Conservation (phyloP, 92 coral and sea anemone species). For the Heteractis magnifica region DNA sequence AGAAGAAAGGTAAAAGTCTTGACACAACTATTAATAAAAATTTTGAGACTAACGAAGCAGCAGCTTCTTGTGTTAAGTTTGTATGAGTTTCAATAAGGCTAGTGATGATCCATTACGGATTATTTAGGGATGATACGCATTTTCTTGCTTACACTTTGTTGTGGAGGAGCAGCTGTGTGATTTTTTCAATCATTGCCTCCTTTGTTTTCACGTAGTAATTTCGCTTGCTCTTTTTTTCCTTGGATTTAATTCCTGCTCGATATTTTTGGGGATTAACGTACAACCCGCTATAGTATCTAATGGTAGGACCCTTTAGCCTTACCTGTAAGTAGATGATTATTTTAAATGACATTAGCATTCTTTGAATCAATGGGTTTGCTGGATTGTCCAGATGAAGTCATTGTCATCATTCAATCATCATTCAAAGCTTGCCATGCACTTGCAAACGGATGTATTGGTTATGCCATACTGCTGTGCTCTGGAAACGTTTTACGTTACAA, state of each 20-base stretch:
- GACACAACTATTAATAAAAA: background rate
- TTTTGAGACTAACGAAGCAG: conserved; percentile 1
- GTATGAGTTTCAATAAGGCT: background rate
- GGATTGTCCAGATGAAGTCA: conserved; percentile 8
- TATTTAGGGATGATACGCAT: background rate
- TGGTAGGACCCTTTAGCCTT: conserved; percentile 2
- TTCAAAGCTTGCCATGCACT: conserved; percentile 28
- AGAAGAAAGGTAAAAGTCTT: background rate
- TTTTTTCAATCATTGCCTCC: background rate
- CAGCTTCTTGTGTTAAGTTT: conserved; percentile 8
- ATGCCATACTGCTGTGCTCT: conserved; percentile 31
- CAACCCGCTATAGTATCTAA: conserved; percentile 1
- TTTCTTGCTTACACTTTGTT: conserved; percentile 11
- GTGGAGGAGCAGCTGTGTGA: conserved; percentile 12
- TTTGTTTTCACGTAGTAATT: background rate
- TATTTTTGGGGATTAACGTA: background rate
- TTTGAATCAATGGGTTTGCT: conserved; percentile 9
- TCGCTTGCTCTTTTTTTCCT: background rate
- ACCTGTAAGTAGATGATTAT: conserved; percentile 17
- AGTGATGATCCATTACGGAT: background rate
- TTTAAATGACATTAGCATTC: conserved; percentile 11
- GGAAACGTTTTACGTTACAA: conserved; percentile 42
- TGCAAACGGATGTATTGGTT: conserved; percentile 26
- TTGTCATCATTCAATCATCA: conserved; percentile 2
- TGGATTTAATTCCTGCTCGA: background rate